Percentiles rank a stretch among this genome's conserved stretches.
These are phyloP conservation scores for Martes martes DNA, from an alignment of 2,113 vertebrate genomes.

Conservation along the genomic window DNA sequence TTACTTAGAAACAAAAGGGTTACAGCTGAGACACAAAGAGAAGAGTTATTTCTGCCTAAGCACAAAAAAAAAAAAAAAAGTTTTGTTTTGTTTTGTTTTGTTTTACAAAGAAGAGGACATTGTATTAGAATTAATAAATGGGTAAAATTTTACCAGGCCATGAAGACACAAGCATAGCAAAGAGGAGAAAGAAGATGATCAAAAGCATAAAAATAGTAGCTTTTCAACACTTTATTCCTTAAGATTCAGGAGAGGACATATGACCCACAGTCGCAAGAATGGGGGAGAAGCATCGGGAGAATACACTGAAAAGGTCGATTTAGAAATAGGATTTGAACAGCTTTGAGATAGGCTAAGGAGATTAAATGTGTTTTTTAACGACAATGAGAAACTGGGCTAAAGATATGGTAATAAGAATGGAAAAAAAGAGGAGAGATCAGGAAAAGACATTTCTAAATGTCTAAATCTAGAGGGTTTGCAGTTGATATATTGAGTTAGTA, in stretches of 20 bases:
- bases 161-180: neutral
- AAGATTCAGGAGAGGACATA: neutral
- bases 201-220: neutral
- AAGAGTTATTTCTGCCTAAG: neutral
- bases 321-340: neutral
- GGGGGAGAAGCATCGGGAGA: neutral
- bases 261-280: neutral
- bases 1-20: neutral
- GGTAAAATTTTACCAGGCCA: neutral
- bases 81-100: neutral
- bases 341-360: neutral
- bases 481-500: neutral
- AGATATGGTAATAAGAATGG: neutral
- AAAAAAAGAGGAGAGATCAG: neutral
- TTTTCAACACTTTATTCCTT: neutral
- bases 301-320: constrained; percentile 4
- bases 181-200: neutral
- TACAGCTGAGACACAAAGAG: neutral
- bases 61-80: neutral
- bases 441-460: neutral
- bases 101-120: neutral
- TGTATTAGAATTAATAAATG: neutral
- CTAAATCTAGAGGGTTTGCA: neutral
- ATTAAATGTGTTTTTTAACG: neutral
- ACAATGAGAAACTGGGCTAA: constrained; percentile 20